phyloP scores from a whole-genome alignment of 1,140 invertebrate genomes.

The Cyclina sinensis region DNA sequence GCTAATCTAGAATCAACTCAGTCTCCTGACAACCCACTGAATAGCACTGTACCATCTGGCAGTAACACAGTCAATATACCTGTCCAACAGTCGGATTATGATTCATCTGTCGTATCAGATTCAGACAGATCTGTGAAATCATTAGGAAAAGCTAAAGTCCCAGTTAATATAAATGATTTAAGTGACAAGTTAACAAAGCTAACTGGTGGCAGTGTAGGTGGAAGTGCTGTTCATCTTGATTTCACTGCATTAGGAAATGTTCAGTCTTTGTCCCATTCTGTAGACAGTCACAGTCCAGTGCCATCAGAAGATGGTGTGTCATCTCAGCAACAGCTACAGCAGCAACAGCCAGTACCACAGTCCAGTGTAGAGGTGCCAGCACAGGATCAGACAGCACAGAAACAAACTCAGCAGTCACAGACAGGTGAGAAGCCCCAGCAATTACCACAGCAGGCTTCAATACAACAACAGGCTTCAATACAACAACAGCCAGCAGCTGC shows the following conservation, averaged over 20 bases:
- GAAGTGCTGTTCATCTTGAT: conserved; percentile 35
- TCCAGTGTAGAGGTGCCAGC: conserved; percentile 11
- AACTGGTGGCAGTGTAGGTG: conserved; percentile 61
- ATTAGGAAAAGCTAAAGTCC: conserved; percentile 71
- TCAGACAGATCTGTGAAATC: conserved; percentile 71
- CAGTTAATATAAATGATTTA: conserved; percentile 80
- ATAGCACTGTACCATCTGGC: conserved; percentile 56
- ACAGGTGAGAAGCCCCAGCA: conserved; percentile 33
- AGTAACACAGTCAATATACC: conserved; percentile 48
- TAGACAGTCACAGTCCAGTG: conserved; percentile 45
- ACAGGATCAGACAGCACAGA: conserved; percentile 13
- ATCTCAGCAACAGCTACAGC: conserved; percentile 32
- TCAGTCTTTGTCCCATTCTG: background rate
- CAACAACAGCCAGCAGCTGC: background rate
- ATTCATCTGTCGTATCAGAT: conserved; percentile 69
- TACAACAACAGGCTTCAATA: background rate
- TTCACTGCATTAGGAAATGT: conserved; percentile 1
- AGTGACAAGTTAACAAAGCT: conserved; percentile 79
- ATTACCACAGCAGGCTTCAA: background rate
- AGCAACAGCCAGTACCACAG: conserved; percentile 13
- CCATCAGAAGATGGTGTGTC: conserved; percentile 55
- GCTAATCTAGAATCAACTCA: conserved; percentile 62
- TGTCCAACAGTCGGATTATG: conserved; percentile 58
- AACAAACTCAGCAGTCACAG: conserved; percentile 44
- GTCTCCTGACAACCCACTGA: conserved; percentile 71